These are phyloP conservation scores for Conomelus anceps DNA, from an alignment of 2,888 invertebrate species.

Conservation along the genomic window DNA sequence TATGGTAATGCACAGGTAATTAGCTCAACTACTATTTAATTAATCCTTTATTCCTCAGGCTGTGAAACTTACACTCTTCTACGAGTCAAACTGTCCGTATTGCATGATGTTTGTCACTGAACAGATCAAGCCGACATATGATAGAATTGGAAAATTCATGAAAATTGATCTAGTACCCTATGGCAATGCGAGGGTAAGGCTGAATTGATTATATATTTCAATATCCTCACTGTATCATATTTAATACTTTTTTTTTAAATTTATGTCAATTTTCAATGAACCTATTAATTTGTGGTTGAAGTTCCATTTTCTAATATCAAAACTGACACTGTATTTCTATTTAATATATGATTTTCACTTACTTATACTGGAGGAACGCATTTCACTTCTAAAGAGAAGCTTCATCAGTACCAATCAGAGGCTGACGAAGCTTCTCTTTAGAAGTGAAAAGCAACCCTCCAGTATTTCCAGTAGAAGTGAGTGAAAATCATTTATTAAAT, in stretches of 20 bases:
- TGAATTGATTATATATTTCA: background rate
- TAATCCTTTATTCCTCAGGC: background rate
- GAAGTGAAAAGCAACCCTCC: no score
- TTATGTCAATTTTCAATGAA: no score
- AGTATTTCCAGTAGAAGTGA: no score
- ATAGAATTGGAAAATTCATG: background rate
- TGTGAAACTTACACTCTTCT: background rate
- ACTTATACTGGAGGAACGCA: no score
- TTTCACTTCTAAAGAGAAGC: no score
- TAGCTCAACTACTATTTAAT: background rate
- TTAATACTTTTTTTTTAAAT: background rate
- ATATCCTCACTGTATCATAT: background rate
- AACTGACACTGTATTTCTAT: no score
- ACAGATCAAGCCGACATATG: background rate
- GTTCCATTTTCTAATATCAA: no score
- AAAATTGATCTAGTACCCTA: background rate
- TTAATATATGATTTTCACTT: no score
- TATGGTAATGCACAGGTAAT: background rate
- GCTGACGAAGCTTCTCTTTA: no score
- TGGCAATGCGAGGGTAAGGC: background rate
- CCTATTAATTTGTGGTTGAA: no score
- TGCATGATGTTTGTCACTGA: background rate
- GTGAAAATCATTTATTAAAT: no score
- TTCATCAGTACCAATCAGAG: no score
- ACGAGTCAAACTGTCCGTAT: background rate